phyloP scores from a whole-genome alignment of 1,140 invertebrate species.

The Neodiprion fabricii region DNA sequence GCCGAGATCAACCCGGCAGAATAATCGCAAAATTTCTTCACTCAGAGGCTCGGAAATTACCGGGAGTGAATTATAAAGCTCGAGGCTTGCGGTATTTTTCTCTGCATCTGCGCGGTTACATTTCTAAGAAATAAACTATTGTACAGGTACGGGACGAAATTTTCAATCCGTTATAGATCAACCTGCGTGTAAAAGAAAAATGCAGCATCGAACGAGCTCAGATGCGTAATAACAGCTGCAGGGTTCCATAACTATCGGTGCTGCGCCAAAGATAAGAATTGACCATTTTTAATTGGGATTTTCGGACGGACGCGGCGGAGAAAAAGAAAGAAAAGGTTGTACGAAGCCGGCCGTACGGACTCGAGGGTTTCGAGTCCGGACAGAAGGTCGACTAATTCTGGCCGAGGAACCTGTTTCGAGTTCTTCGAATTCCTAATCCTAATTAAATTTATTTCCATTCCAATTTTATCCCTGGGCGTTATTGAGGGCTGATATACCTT shows the following conservation, averaged over 20 bases:
- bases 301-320: conserved; percentile 4
- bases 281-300: conserved; percentile 26
- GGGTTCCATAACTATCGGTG: background rate
- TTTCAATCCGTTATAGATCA: background rate
- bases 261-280: background rate
- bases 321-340: conserved; percentile 17
- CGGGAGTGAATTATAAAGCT: too few species aligned
- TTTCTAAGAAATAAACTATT: background rate
- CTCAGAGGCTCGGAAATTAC: too few species aligned
- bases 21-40: too few species aligned
- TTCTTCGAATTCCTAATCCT: conserved; percentile 60
- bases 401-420: conserved; percentile 38
- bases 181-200: conserved; percentile 5
- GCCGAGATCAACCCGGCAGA: too few species aligned
- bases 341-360: conserved; percentile 7
- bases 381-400: conserved; percentile 38
- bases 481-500: background rate
- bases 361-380: conserved; percentile 12
- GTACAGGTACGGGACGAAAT: background rate
- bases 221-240: background rate
- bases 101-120: background rate
- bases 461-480: conserved; percentile 13
- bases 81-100: background rate
- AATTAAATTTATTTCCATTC: conserved; percentile 61
- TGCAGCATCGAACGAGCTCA: background rate